phyloP scores from a whole-genome alignment of 2,888 invertebrate genomes.

The Spicauda simplicius region DNA sequence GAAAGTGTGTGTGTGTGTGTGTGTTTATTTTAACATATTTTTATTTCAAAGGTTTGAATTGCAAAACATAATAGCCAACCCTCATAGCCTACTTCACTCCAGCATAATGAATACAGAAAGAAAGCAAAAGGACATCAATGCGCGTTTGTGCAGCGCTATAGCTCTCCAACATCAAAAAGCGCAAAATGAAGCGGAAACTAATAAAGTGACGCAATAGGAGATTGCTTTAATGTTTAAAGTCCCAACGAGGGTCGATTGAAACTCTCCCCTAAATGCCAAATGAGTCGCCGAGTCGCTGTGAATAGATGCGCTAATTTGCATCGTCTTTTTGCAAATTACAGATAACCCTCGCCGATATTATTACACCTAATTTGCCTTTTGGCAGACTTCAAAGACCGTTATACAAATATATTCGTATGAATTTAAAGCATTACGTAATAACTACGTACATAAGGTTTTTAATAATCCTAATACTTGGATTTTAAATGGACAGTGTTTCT shows the following conservation, averaged over 20 bases:
- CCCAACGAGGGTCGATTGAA: slow-evolving; percentile 79
- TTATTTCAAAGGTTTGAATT: background rate
- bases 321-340: slow-evolving; percentile 63
- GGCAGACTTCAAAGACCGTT: slow-evolving; percentile 21
- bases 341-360: slow-evolving; percentile 39
- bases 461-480: too few species aligned
- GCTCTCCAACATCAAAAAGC: slow-evolving; percentile 78
- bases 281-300: slow-evolving; percentile 73
- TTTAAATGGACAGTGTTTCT: too few species aligned
- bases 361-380: slow-evolving; percentile 33
- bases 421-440: background rate
- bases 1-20: too few species aligned
- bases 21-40: too few species aligned
- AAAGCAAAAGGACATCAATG: slow-evolving; percentile 50
- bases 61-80: background rate
- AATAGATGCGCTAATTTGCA: slow-evolving; percentile 83
- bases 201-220: slow-evolving; percentile 79
- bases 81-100: background rate
- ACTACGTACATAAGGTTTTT: too few species aligned
- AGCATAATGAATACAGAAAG: slow-evolving; percentile 29
- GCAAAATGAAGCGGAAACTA: slow-evolving; percentile 76
- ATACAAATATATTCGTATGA: background rate
- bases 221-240: slow-evolving; percentile 79
- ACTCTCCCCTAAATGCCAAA: slow-evolving; percentile 71
- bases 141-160: slow-evolving; percentile 64